Percentiles rank a stretch among this genome's conserved stretches.
phyloP scores from a whole-genome alignment of 2,797 vertebrate genomes.

The Nyctibius grandis region DNA sequence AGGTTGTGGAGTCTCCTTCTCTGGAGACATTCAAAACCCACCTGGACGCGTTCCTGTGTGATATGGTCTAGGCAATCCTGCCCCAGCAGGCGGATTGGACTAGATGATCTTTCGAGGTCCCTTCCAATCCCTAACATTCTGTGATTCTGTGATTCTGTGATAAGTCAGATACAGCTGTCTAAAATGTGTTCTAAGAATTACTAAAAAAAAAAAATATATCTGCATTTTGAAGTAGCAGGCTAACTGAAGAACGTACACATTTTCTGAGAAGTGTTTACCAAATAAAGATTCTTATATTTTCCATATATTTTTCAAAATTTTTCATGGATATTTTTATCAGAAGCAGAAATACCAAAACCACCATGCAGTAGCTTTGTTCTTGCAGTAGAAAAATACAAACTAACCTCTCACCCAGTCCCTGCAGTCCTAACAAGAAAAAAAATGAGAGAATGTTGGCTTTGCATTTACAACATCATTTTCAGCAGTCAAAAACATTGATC shows the following conservation, averaged over 20 bases:
- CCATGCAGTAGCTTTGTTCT: neutral
- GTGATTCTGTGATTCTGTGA: no score
- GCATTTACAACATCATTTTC: neutral
- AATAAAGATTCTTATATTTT: neutral
- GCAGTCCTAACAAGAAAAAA: neutral
- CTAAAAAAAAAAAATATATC: neutral
- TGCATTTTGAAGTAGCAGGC: neutral
- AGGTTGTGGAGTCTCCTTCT: no score
- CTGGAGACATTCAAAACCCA: no score
- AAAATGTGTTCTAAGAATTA: neutral
- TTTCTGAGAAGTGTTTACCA: neutral
- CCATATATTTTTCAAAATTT: neutral
- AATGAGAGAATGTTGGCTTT: neutral
- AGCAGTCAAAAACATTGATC: conserved; percentile 15
- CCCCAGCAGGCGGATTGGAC: no score
- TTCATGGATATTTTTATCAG: neutral
- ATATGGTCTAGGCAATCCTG: no score
- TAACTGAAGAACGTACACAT: neutral
- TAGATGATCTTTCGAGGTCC: no score
- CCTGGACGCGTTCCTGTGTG: no score
- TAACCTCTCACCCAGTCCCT: neutral
- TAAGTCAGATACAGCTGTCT: neutral
- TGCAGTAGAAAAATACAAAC: neutral
- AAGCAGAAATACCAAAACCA: neutral
- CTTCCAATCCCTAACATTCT: no score